Evolutionary conservation across 2,797 vertebrate genomes (phyloP).

Genomic region (Alouatta caraya): DNA sequence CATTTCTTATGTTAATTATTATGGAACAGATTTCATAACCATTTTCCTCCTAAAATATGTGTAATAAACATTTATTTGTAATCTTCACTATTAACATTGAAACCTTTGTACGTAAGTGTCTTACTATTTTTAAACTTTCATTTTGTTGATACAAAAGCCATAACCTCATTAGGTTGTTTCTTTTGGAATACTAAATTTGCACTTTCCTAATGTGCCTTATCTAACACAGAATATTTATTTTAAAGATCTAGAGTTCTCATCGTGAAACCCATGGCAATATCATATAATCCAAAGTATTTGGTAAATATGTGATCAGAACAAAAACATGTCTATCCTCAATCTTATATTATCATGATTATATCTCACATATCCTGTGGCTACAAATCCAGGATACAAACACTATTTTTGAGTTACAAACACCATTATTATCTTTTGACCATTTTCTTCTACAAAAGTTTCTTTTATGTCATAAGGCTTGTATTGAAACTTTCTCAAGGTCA

Average conservation of each 20-base stretch:
- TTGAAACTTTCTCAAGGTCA: not conserved
- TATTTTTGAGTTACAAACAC: not conserved
- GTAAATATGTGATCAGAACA: not conserved
- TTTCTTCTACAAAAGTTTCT: not conserved
- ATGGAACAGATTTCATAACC: not conserved
- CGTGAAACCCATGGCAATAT: not conserved
- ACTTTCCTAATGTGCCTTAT: not conserved
- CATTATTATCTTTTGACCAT: not conserved
- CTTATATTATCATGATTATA: not conserved
- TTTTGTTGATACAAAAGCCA: not conserved
- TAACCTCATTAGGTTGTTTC: not conserved
- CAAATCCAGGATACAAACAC: not conserved
- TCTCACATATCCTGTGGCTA: not conserved
- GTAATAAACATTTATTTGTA: not conserved
- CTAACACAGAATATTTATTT: not conserved
- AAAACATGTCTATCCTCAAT: not conserved
- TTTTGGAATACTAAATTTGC: not conserved
- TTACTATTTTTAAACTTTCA: not conserved
- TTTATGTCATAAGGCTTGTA: not conserved
- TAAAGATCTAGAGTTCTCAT: not conserved
- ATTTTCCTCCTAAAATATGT: not conserved
- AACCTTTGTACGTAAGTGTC: not conserved
- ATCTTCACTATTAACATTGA: not conserved
- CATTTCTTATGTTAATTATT: not conserved
- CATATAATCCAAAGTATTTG: not conserved